Evolutionary conservation across 2,797 vertebrate genomes (phyloP), one percentile per base, ranked within the genome.

Genomic region (Tympanoctomys barrerae): DNA sequence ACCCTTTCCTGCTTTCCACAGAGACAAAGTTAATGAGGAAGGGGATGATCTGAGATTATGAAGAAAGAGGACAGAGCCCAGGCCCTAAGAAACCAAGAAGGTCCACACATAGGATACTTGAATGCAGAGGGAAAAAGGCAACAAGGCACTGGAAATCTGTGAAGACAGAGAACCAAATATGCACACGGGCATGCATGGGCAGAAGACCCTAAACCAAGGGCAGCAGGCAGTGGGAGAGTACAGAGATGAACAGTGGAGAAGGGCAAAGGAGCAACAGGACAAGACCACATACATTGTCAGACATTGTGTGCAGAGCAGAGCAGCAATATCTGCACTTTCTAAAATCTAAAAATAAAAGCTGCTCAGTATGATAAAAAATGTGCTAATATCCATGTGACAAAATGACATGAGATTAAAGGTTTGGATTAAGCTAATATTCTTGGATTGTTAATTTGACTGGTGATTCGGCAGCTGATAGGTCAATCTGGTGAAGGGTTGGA

Each of bases 281-380:
- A 42, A 18, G 36, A 64, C 73, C 70, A 71, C 12, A 0, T 36
- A 49, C 33, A 31, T 61, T 91, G 68, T 49, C 42, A 57, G 71
- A 75, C 31, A 75, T 10, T 82, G 26, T 26, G 9, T 62, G 54
- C 87, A 18, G 75, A 71, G 59, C 36, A 81, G 68, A 93, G 64
- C 18, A 8, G 57, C 2, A 90, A 18, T 1, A 62, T 9, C 62
- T 66, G 4, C 3, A 66, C 18, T 26, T 75, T 2, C 22, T 7
- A 81, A 57, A 92, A 84, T 90, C 14, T 59, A 26, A 64, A 95
- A 22, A 84, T 92, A 94, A 16, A 22, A 62, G 42, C 13, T 62
- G 21, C 36, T 52, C 77, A 87, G 22, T 57, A 64, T 33, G 57
- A 62, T 13, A 62, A 83, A 64, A 78, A 79, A 52, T 66, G 9